phyloP scores from a whole-genome alignment of 2,113 vertebrate species.

The Alaudala cheleensis region DNA sequence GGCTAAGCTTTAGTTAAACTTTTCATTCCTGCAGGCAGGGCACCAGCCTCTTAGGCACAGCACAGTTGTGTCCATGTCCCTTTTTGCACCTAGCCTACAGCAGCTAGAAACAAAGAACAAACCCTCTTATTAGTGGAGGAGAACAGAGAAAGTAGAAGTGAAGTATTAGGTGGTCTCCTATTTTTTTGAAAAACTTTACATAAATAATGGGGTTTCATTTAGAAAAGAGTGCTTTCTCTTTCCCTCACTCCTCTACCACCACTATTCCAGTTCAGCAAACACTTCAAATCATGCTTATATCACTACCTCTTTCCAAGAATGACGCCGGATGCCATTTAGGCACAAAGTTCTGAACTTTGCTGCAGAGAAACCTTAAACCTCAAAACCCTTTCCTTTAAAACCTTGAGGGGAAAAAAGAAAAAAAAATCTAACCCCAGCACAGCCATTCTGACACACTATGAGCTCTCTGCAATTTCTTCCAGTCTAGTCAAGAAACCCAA shows the following conservation, averaged over 20 bases:
- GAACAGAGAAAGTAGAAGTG: background rate
- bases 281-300: background rate
- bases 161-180: background rate
- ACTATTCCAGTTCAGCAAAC: background rate
- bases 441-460: background rate
- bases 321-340: background rate
- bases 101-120: background rate
- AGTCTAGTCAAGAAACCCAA: background rate
- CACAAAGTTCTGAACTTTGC: background rate
- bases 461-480: background rate
- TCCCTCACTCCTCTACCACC: background rate
- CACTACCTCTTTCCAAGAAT: background rate
- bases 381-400: background rate
- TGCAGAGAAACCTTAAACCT: background rate
- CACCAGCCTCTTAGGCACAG: background rate
- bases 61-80: background rate
- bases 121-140: background rate
- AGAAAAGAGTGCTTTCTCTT: background rate
- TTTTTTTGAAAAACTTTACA: background rate
- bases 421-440: background rate
- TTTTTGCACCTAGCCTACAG: background rate
- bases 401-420: rapidly evolving
- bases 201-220: background rate
- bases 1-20: background rate
- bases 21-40: background rate